Evolutionary conservation across 2,888 invertebrate genomes (phyloP).

Genomic region (Trissolcus brochymenae): DNA sequence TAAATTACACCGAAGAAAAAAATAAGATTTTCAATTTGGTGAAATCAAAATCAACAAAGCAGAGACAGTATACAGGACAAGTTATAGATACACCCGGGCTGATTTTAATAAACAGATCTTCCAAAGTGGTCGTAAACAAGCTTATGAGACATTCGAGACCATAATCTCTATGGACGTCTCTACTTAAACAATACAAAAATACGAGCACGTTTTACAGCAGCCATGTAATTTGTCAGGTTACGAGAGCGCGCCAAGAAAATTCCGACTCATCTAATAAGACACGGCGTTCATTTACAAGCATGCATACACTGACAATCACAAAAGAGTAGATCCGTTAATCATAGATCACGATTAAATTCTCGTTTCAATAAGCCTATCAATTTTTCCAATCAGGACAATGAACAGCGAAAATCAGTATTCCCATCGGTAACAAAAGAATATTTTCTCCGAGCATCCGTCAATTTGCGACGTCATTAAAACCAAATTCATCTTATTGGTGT

Average conservation of each 20-base stretch:
- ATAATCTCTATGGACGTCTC: conserved; percentile 7
- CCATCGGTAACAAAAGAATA: too few species aligned
- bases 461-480: conserved; percentile 31
- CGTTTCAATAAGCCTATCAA: neutral
- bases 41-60: neutral
- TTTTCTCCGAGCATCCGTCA: conserved; percentile 2
- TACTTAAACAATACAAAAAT: conserved; percentile 16
- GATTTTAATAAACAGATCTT: conserved; percentile 35
- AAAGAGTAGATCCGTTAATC: too few species aligned
- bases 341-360: conserved; percentile 3
- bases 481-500: conserved; percentile 6
- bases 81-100: conserved; percentile 6
- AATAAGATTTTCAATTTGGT: too few species aligned
- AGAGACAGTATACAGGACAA: neutral
- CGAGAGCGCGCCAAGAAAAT: conserved; percentile 12
- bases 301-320: too few species aligned
- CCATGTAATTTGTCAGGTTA: conserved; percentile 36
- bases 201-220: conserved; percentile 18
- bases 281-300: conserved; percentile 22
- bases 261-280: conserved; percentile 17
- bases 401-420: too few species aligned
- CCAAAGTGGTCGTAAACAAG: conserved; percentile 24
- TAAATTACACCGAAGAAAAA: too few species aligned
- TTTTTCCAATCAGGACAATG: neutral
- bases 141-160: conserved; percentile 30